These are phyloP conservation scores for Atethmia centrago DNA, from an alignment of 2,888 invertebrate genomes.

Conservation along the genomic window DNA sequence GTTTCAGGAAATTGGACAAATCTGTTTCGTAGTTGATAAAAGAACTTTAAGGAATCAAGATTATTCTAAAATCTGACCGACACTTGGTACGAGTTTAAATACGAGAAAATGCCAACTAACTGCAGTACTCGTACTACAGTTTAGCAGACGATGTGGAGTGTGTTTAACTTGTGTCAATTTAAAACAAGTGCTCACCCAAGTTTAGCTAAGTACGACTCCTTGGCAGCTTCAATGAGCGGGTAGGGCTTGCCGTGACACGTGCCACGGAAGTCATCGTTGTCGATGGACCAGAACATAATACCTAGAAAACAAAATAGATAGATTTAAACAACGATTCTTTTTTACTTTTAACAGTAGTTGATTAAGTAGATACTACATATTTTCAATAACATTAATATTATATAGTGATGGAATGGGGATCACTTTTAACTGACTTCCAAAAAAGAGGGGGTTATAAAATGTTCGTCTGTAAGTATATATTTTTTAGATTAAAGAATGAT, in stretches of 20 bases:
- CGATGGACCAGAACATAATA: slow-evolving; percentile 98
- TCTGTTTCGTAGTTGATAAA: background rate
- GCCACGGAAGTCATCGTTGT: slow-evolving; percentile 98
- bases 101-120: background rate
- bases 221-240: slow-evolving; percentile 97
- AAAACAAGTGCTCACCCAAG: slow-evolving; percentile 83
- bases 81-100: background rate
- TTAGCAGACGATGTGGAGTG: background rate
- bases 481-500: background rate
- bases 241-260: slow-evolving; percentile 96
- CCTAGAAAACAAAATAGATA: slow-evolving; percentile 70
- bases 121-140: background rate
- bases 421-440: no score
- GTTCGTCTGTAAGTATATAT: no score
- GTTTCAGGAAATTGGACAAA: background rate
- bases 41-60: background rate
- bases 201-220: slow-evolving; percentile 93
- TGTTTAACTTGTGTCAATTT: no score
- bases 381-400: background rate
- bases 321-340: background rate
- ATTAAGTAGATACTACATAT: background rate
- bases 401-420: background rate
- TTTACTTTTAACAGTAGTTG: background rate
- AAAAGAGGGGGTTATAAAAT: no score
- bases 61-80: background rate